These are phyloP conservation scores for Seriola dumerili DNA, from an alignment of 2,113 vertebrate species.

Conservation along the genomic window DNA sequence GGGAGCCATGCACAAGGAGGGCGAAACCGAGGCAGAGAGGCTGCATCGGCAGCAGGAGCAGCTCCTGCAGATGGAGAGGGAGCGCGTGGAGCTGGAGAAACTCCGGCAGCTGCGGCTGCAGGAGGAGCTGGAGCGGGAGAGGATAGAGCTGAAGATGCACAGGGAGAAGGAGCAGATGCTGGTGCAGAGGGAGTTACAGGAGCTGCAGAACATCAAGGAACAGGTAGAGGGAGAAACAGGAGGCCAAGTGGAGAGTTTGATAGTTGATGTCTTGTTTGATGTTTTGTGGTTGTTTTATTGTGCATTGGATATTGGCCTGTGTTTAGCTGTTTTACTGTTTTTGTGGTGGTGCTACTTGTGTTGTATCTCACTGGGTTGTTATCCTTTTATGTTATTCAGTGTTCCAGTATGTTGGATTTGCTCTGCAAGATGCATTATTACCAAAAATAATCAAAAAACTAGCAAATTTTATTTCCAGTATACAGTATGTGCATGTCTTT, in stretches of 20 bases:
- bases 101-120: constrained; percentile 94
- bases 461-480: neutral
- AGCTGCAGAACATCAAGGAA: constrained; percentile 97
- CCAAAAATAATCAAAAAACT: neutral
- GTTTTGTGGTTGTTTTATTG: constrained; percentile 41
- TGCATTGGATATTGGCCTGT: constrained; percentile 18
- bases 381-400: constrained; percentile 17
- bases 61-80: constrained; percentile 93
- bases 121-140: constrained; percentile 95
- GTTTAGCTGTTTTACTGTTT: constrained; percentile 24
- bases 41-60: constrained; percentile 96
- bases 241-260: constrained; percentile 27
- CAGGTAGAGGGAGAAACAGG: constrained; percentile 86
- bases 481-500: constrained; percentile 40
- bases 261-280: constrained; percentile 40
- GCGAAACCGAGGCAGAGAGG: constrained; percentile 91
- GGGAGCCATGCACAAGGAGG: constrained; percentile 85
- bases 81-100: constrained; percentile 95
- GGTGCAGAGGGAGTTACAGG: constrained; percentile 96
- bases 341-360: constrained; percentile 47
- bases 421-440: constrained; percentile 11
- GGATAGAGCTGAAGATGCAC: constrained; percentile 92
- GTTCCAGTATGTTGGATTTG: constrained; percentile 14
- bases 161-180: constrained; percentile 96
- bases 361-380: constrained; percentile 17